phyloP scores from a whole-genome alignment of 2,888 invertebrate genomes.

The Chironomus riparius region DNA sequence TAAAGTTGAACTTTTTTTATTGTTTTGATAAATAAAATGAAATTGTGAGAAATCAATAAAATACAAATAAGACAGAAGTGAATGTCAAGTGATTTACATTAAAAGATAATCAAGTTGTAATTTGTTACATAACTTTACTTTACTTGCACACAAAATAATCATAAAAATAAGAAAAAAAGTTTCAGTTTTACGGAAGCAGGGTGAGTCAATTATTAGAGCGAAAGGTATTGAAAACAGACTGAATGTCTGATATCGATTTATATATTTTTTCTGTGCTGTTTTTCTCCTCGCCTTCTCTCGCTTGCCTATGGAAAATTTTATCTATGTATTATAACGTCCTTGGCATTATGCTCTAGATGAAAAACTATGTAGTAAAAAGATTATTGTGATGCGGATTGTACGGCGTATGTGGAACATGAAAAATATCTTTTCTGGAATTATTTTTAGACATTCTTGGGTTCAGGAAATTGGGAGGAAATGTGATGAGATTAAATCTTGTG shows the following conservation, averaged over 20 bases:
- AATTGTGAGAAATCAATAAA: not conserved
- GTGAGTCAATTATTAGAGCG: not conserved
- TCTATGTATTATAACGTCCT: not conserved
- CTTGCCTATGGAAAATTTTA: not conserved
- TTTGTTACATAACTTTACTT: too few relatives aligned
- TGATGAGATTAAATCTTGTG: too few relatives aligned
- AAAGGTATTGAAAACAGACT: not conserved
- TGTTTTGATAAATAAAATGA: not conserved
- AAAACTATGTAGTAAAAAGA: not conserved
- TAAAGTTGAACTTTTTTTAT: not conserved
- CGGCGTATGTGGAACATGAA: not conserved
- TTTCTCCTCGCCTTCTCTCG: not conserved
- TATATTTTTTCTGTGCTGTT: not conserved
- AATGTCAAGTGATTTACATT: not conserved
- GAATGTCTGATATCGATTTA: constrained; percentile 4
- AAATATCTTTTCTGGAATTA: not conserved
- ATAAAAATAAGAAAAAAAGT: too few relatives aligned
- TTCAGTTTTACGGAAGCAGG: not conserved
- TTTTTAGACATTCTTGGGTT: not conserved
- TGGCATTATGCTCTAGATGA: not conserved
- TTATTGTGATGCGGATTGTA: too few relatives aligned
- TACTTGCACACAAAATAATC: too few relatives aligned
- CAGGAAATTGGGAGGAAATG: too few relatives aligned
- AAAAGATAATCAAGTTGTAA: too few relatives aligned
- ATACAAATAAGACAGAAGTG: not conserved